phyloP scores from a whole-genome alignment of 2,797 vertebrate genomes.

The Odontamblyopus lacepedii region DNA sequence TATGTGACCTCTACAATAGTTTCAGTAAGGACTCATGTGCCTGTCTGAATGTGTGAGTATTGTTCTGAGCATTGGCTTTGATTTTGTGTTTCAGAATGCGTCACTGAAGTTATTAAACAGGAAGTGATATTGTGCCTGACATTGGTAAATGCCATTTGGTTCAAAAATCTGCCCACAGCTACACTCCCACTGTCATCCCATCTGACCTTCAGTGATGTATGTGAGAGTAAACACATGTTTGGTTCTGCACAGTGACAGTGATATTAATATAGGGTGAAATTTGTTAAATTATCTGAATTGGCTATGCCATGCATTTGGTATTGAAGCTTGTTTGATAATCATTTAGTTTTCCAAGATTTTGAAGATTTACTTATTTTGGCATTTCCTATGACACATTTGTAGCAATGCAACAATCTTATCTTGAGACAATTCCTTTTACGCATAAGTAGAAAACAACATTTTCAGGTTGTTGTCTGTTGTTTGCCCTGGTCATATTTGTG shows the following conservation, averaged over 20 bases:
- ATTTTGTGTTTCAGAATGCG: conserved; percentile 16
- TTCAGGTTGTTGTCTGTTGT: background rate
- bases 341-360: background rate
- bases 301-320: background rate
- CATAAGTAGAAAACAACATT: background rate
- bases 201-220: background rate
- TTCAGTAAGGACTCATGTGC: background rate
- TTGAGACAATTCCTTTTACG: background rate
- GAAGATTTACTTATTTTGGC: background rate
- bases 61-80: background rate
- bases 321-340: background rate
- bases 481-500: background rate
- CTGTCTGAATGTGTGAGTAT: background rate
- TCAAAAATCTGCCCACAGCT: background rate
- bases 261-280: background rate
- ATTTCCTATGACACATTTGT: background rate
- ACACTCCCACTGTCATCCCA: background rate
- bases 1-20: background rate
- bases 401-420: background rate
- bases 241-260: no score
- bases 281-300: background rate
- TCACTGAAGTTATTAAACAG: conserved; percentile 3
- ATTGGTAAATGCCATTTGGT: background rate
- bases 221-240: no score
- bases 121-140: conserved; percentile 9